These are phyloP conservation scores for Crotalus helleri DNA, from an alignment of 2,113 vertebrate genomes.

Conservation along the genomic window DNA sequence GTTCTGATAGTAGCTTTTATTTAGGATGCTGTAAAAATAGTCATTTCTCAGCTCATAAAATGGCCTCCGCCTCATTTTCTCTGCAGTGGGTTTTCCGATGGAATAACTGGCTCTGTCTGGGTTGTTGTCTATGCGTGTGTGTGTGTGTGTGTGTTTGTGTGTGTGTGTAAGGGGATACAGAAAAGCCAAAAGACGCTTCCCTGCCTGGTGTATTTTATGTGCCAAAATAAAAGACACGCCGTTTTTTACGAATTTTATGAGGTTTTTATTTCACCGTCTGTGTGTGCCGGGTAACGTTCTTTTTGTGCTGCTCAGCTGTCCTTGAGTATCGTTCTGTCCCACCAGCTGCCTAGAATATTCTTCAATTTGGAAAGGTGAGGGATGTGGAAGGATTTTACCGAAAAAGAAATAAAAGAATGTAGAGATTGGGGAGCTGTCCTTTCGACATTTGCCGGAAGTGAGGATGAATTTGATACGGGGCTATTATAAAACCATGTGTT, in stretches of 20 bases:
- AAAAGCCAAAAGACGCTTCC: background rate
- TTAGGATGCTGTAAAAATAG: conserved; percentile 71
- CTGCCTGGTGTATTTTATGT: conserved; percentile 53
- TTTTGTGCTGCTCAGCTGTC: background rate
- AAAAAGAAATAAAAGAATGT: background rate
- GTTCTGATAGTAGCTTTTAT: conserved; percentile 69
- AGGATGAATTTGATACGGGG: background rate
- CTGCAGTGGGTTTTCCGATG: conserved; percentile 54
- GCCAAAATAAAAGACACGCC: conserved; percentile 56
- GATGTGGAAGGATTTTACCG: background rate
- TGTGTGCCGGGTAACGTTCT: background rate
- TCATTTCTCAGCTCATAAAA: conserved; percentile 74
- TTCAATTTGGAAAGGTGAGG: background rate
- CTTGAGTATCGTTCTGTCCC: background rate
- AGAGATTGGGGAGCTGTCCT: background rate
- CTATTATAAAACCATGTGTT: background rate
- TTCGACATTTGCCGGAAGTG: background rate
- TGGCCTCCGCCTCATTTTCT: conserved; percentile 63
- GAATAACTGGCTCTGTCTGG: background rate
- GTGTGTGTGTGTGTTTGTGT: too few relatives aligned
- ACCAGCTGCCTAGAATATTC: background rate
- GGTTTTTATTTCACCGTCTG: conserved; percentile 47
- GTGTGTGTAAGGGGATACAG: background rate
- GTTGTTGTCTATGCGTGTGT: too few relatives aligned
- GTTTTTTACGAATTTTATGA: conserved; percentile 68